A percentile compares a stretch with the other conserved stretches of the same genome.
phyloP scores from a whole-genome alignment of 2,888 invertebrate species.

The Dynastes hyllus region DNA sequence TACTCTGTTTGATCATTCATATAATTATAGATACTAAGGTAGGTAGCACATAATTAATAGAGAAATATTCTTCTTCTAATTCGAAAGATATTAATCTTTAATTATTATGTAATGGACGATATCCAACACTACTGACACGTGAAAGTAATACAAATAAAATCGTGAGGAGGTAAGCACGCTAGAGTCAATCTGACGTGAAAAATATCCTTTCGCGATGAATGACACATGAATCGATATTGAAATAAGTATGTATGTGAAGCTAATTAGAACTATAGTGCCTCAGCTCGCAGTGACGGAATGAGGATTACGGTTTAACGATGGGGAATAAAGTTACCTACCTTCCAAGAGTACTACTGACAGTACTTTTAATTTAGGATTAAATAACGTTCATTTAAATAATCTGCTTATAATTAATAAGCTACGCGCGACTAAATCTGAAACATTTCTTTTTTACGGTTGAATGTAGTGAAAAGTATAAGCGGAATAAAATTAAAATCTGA shows the following conservation, averaged over 20 bases:
- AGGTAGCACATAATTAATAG: too few species aligned
- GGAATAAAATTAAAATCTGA: too few species aligned
- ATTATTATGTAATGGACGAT: slow-evolving; percentile 18
- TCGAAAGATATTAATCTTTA: too few species aligned
- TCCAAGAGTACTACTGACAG: slow-evolving; percentile 19
- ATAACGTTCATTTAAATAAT: slow-evolving; percentile 31
- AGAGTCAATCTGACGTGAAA: slow-evolving; percentile 23
- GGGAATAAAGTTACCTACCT: slow-evolving; percentile 15
- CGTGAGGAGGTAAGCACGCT: not conserved
- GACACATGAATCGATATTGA: slow-evolving; percentile 42
- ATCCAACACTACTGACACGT: not conserved
- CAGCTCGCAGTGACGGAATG: not conserved
- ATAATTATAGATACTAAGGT: too few species aligned
- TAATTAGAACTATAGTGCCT: slow-evolving; percentile 37
- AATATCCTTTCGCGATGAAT: slow-evolving; percentile 32
- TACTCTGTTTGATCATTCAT: too few species aligned
- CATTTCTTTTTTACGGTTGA: not conserved
- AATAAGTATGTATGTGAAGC: slow-evolving; percentile 22
- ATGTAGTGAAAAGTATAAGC: too few species aligned
- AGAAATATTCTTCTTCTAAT: too few species aligned
- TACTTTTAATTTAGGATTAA: slow-evolving; percentile 34
- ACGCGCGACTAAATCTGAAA: not conserved
- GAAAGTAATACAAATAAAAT: not conserved
- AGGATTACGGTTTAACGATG: slow-evolving; percentile 25
- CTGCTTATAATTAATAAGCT: slow-evolving; percentile 5